These are phyloP conservation scores for Cnemophilus loriae DNA, from an alignment of 2,113 vertebrate species.

Conservation along the genomic window DNA sequence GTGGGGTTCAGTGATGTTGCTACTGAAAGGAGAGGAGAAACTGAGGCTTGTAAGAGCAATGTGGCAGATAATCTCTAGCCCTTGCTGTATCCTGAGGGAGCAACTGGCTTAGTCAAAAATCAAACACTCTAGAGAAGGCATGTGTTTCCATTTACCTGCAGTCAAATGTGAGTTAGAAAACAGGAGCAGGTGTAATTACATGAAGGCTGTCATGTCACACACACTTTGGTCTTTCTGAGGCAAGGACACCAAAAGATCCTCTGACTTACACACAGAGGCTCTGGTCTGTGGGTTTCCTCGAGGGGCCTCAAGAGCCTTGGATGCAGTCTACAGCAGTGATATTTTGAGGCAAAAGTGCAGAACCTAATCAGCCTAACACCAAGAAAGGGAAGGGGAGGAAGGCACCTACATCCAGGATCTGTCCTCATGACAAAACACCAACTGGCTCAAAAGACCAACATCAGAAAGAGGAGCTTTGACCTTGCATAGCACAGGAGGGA, in stretches of 20 bases:
- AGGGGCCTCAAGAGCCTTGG: neutral
- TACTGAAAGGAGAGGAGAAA: neutral
- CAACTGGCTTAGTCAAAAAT: neutral
- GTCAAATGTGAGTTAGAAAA: neutral
- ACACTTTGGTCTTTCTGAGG: neutral
- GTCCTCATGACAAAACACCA: neutral
- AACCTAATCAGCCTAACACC: constrained; percentile 18
- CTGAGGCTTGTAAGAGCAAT: neutral
- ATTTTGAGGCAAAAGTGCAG: constrained; percentile 11
- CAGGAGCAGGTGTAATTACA: neutral
- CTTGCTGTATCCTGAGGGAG: constrained; percentile 39
- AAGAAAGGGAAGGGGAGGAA: constrained; percentile 7
- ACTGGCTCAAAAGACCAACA: neutral
- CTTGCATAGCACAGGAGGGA: constrained; percentile 3
- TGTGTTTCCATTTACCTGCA: neutral
- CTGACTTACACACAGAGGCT: neutral
- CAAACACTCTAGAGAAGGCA: neutral
- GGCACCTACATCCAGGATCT: constrained; percentile 32
- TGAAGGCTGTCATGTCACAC: neutral
- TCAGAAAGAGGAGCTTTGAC: constrained; percentile 1
- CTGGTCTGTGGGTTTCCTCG: neutral
- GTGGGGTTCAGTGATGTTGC: neutral
- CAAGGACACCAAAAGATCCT: neutral
- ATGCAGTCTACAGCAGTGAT: constrained; percentile 16
- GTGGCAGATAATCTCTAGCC: neutral